Evolutionary conservation across 2,888 invertebrate species (phyloP).

Genomic region (Agrotis puta): DNA sequence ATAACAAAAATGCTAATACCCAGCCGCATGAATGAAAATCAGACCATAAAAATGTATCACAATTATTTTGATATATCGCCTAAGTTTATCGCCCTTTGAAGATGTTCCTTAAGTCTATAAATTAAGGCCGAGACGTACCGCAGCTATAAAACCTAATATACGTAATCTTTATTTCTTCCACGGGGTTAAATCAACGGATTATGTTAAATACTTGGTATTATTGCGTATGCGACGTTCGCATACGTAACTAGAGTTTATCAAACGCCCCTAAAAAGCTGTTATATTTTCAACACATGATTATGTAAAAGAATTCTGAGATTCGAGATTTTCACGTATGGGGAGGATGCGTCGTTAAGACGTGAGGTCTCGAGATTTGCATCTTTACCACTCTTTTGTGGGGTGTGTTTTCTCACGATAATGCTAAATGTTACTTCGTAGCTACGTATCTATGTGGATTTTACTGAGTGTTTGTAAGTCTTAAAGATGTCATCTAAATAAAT

Average conservation of each 20-base stretch:
- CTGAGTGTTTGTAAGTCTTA: conserved; percentile 21
- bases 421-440: conserved; percentile 62
- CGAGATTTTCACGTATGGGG: conserved; percentile 81
- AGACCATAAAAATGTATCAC: conserved; percentile 62
- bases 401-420: conserved; percentile 79
- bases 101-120: conserved; percentile 68
- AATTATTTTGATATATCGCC: conserved; percentile 63
- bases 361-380: conserved; percentile 85
- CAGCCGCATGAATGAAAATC: conserved; percentile 56
- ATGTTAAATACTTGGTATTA: conserved; percentile 87
- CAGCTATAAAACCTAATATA: conserved; percentile 69
- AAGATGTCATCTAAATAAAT: not conserved
- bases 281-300: conserved; percentile 90
- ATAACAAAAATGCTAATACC: conserved; percentile 53
- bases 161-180: conserved; percentile 76
- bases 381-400: conserved; percentile 79
- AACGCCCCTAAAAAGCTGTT: conserved; percentile 86
- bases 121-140: conserved; percentile 60
- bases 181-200: conserved; percentile 79
- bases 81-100: conserved; percentile 67
- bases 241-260: conserved; percentile 83
- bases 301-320: conserved; percentile 89
- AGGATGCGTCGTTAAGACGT: conserved; percentile 87
- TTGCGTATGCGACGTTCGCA: conserved; percentile 78
- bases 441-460: conserved; percentile 8